Evolutionary conservation across 2,113 vertebrate genomes (phyloP).

Genomic region (Tiliqua scincoides): DNA sequence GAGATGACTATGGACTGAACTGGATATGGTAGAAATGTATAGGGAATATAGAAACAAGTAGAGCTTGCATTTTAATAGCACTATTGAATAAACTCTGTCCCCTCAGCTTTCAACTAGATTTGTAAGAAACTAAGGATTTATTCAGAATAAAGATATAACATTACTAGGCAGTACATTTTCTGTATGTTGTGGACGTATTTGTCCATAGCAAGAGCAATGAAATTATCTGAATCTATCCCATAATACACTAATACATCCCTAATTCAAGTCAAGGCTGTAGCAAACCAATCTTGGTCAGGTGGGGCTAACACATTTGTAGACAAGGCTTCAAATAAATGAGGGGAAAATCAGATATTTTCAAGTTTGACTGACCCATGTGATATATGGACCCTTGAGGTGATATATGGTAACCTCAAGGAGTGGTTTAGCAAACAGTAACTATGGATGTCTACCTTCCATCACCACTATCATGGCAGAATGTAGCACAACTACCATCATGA

Average conservation of each 20-base stretch:
- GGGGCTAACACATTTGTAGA: too few species aligned
- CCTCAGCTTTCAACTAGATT: background rate
- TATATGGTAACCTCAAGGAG: too few species aligned
- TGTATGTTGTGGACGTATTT: background rate
- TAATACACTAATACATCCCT: background rate
- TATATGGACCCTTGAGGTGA: too few species aligned
- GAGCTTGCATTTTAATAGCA: background rate
- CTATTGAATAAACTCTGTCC: background rate
- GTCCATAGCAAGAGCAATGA: background rate
- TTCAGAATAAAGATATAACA: background rate
- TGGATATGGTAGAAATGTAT: background rate
- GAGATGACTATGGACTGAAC: background rate
- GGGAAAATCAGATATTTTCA: too few species aligned
- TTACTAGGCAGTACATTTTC: background rate
- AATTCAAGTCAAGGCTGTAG: background rate
- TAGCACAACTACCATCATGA: too few species aligned
- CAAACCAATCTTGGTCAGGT: too few species aligned
- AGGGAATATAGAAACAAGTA: background rate
- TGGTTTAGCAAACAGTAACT: too few species aligned
- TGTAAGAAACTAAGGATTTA: background rate
- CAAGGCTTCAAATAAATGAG: too few species aligned
- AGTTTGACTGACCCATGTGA: too few species aligned
- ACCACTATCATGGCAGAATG: too few species aligned
- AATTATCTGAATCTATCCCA: too few species aligned
- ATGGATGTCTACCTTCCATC: too few species aligned